These are phyloP conservation scores for Anguilla pacifica DNA, from an alignment of 2,797 vertebrate genomes.

Conservation along the genomic window DNA sequence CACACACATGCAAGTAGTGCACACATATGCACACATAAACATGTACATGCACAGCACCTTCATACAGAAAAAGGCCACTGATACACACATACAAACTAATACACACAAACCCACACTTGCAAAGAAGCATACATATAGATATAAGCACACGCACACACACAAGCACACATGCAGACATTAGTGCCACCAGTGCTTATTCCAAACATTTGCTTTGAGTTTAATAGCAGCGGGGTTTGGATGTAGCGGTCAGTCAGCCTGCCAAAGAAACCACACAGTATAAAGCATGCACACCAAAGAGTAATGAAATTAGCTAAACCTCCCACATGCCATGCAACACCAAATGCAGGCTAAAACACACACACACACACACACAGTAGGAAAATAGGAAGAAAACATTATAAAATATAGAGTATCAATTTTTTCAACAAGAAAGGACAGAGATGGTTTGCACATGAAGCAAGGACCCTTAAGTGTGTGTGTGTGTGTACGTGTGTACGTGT, in stretches of 20 bases:
- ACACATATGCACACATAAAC: background rate
- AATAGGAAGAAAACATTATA: background rate
- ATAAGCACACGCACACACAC: background rate
- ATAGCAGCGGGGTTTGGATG: constrained; percentile 48
- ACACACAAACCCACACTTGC: background rate
- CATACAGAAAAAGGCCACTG: background rate
- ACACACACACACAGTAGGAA: background rate
- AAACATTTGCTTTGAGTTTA: constrained; percentile 66
- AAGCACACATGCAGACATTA: background rate
- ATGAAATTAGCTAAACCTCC: constrained; percentile 57
- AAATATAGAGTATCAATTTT: background rate
- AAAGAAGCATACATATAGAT: background rate
- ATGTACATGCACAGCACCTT: background rate
- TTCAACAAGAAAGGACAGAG: background rate
- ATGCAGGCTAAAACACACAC: background rate
- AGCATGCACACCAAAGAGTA: constrained; percentile 46
- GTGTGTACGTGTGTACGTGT: background rate
- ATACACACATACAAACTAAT: background rate
- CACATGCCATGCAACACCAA: background rate
- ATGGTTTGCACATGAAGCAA: background rate
- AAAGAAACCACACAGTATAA: constrained; percentile 59
- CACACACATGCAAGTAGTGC: background rate
- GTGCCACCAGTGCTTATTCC: constrained; percentile 36
- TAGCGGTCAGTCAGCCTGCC: constrained; percentile 46
- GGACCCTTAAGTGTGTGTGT: background rate